Evolutionary conservation across 1,140 invertebrate genomes (phyloP).

Genomic region (Heterodera carotae): DNA sequence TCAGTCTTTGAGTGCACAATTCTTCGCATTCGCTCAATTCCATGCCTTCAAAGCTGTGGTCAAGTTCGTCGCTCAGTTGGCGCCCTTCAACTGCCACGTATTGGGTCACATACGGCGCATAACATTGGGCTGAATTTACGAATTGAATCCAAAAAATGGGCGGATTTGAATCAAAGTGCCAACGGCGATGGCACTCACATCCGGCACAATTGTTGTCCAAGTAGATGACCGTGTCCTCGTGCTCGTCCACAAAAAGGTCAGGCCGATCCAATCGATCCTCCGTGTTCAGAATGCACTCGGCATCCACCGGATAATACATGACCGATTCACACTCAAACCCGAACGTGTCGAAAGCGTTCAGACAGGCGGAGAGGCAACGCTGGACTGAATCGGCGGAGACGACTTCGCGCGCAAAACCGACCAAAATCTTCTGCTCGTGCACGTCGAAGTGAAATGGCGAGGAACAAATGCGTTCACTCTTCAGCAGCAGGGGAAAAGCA

Average conservation of each 20-base stretch:
- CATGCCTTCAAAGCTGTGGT: constrained; percentile 54
- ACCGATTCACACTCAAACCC: constrained; percentile 64
- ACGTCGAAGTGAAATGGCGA: constrained; percentile 65
- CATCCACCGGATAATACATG: constrained; percentile 56
- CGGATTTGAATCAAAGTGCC: neutral
- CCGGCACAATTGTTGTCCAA: constrained; percentile 66
- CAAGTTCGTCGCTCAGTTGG: constrained; percentile 61
- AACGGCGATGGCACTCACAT: constrained; percentile 37
- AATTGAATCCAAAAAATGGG: neutral
- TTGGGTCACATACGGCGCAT: constrained; percentile 65
- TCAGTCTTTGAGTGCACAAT: constrained; percentile 63
- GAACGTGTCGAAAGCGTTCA: constrained; percentile 65
- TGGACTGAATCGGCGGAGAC: constrained; percentile 60
- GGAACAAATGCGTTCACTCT: constrained; percentile 64
- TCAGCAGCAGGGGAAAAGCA: too few species aligned
- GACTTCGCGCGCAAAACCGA: constrained; percentile 64
- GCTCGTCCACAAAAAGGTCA: constrained; percentile 64
- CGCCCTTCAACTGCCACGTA: constrained; percentile 65
- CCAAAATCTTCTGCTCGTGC: constrained; percentile 64
- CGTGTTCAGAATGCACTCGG: constrained; percentile 64
- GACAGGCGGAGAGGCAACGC: constrained; percentile 54
- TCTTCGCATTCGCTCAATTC: constrained; percentile 61
- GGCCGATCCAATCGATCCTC: constrained; percentile 65
- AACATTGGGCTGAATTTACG: constrained; percentile 61
- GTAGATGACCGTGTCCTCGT: constrained; percentile 64